Evolutionary conservation across 2,888 invertebrate species (phyloP), one percentile per base, ranked within the genome.

Genomic region (Drosophila ezoana): DNA sequence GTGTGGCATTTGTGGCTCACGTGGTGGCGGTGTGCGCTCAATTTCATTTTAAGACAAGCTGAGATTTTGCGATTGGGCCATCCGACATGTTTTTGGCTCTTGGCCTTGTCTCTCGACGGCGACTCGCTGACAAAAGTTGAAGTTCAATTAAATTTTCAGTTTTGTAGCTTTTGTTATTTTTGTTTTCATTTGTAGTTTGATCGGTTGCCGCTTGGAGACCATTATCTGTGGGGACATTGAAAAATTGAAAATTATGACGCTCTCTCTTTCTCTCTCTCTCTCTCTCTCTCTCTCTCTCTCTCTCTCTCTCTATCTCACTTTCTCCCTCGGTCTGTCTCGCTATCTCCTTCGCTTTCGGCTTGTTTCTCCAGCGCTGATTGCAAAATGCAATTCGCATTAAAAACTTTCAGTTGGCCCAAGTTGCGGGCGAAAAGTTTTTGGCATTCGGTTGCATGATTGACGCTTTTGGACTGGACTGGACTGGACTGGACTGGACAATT

Each of bases 111-210:
- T 43, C 41, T 38, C 35, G 51, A 38, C 44, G 54, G 44, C 56
- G 57, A 57, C 59, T 44, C 33, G 58, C 8, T 41, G 48, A 38
- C 49, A 49, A 69, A 66, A 81, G 53, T 86, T 83, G 81, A 81
- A 81, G 86, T 86, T 83, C 83, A 83, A 83, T 83, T 86, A 86
- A 83, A 83, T 85, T 70, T 8, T 57, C 61, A 75, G 64, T 65
- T 68, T 61, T 61, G 52, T 54, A 11, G 44, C 43, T 67, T 61
- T 57, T 59, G 57, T 48, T 57, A 65, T 61, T 64, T 68, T 64
- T 59, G 71, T 40, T n/a, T n/a, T n/a, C 47, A 56, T 47, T 57
- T 58, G 49, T 48, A 59, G 47, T 71, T 53, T 54, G 65, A 58
- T 72, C 57, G 57, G 18, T 28, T 52, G 49, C 33, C 47, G 44